Evolutionary conservation across 2,797 vertebrate genomes (phyloP).

Genomic region (Enteromius anoplus): DNA sequence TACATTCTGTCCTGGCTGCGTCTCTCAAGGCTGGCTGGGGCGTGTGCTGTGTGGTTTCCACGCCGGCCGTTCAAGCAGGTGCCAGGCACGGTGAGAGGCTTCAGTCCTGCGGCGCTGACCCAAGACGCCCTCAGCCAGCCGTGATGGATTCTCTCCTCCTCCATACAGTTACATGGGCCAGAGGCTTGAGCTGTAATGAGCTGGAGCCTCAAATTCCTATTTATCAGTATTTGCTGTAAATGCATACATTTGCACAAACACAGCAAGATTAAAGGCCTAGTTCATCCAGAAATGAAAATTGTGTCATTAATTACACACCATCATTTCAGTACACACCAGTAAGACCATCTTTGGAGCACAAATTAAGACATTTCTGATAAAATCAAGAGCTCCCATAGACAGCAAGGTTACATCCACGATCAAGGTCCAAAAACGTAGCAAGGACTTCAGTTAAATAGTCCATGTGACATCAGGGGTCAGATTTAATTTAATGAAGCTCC

Average conservation of each 20-base stretch:
- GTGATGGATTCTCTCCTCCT: conserved; percentile 73
- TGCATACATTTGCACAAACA: conserved; percentile 31
- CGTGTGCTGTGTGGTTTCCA: conserved; percentile 72
- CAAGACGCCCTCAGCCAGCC: conserved; percentile 68
- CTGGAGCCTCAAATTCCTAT: conserved; percentile 24
- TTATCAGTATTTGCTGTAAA: conserved; percentile 42
- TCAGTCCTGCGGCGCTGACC: conserved; percentile 85
- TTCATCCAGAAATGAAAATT: not conserved
- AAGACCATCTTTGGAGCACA: not conserved
- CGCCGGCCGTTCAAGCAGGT: conserved; percentile 81
- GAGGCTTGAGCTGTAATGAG: conserved; percentile 17
- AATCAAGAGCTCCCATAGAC: not conserved
- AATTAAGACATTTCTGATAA: not conserved
- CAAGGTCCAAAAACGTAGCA: not conserved
- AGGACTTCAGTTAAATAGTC: not conserved
- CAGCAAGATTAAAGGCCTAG: conserved; percentile 15
- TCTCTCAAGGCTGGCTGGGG: conserved; percentile 81
- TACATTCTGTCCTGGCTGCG: conserved; percentile 81
- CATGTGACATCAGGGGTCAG: not conserved
- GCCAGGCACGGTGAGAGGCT: conserved; percentile 89
- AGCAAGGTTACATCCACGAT: not conserved
- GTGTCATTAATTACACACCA: not conserved
- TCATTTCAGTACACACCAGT: not conserved
- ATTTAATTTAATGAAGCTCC: not conserved
- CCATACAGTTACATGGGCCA: conserved; percentile 56